Evolutionary conservation across 92 coral and sea anemone species (phyloP).

Genomic region (Epizoanthus scotinus): DNA sequence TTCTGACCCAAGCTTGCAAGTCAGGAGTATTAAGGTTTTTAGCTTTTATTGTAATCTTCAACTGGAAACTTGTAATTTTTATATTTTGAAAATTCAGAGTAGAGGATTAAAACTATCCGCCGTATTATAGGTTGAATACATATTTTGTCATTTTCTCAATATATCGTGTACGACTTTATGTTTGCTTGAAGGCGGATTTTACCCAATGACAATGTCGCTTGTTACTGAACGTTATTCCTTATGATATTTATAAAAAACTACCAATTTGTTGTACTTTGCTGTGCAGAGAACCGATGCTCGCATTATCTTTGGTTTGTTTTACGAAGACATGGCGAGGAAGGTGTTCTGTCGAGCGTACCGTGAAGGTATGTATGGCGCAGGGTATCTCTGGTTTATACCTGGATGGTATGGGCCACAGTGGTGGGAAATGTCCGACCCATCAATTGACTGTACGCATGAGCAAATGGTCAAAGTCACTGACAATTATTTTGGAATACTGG

Average conservation of each 20-base stretch:
- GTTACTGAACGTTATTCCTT: too few species aligned
- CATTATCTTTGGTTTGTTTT: constrained; percentile 63
- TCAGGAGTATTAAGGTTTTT: constrained; percentile 51
- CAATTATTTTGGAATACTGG: not conserved
- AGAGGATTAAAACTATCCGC: too few species aligned
- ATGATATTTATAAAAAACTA: too few species aligned
- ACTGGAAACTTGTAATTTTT: too few species aligned
- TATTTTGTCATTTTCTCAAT: too few species aligned
- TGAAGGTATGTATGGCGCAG: constrained; percentile 52
- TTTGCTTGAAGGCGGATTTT: too few species aligned
- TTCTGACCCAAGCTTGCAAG: constrained; percentile 45
- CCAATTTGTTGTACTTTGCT: too few species aligned
- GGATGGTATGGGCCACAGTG: constrained; percentile 56
- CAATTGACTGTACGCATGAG: constrained; percentile 16
- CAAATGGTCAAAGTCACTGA: constrained; percentile 15
- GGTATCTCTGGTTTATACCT: constrained; percentile 54
- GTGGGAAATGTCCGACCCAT: constrained; percentile 36
- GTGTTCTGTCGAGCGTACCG: constrained; percentile 63
- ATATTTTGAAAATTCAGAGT: too few species aligned
- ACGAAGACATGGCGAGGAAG: constrained; percentile 52
- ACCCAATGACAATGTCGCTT: too few species aligned
- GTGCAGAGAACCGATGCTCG: constrained; percentile 37
- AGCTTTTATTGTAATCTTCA: not conserved
- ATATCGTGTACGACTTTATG: too few species aligned
- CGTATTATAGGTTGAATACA: too few species aligned